Conservation (phyloP, 2,888 invertebrate genomes). For the Drosophila mercatorum region DNA sequence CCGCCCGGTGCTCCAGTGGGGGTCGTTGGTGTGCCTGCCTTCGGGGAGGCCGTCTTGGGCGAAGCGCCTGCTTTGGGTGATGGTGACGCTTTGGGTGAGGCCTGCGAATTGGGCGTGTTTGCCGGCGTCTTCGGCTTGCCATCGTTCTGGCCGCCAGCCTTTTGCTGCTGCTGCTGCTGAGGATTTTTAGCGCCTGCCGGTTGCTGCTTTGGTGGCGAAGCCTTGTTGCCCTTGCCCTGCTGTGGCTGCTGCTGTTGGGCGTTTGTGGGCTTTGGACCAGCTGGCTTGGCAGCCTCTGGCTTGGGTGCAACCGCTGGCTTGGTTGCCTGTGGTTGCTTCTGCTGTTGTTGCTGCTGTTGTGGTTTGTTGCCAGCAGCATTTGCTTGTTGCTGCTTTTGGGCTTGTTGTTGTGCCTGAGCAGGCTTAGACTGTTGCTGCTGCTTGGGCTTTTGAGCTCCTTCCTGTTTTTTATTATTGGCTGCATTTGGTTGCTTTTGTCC, state of each 20-base stretch:
- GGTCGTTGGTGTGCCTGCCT: constrained; percentile 51
- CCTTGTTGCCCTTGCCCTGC: constrained; percentile 55
- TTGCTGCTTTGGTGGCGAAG: constrained; percentile 56
- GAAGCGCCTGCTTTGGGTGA: constrained; percentile 83
- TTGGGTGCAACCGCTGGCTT: constrained; percentile 46
- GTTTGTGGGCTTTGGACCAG: constrained; percentile 28
- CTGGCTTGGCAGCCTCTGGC: constrained; percentile 40
- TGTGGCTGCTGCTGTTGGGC: constrained; percentile 51
- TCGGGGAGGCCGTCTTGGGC: constrained; percentile 61
- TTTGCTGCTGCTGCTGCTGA: constrained; percentile 30
- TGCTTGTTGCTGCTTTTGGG: constrained; percentile 26
- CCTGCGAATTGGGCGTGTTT: constrained; percentile 43
- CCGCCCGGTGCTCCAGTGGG: constrained; percentile 29
- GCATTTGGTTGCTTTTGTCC: constrained; percentile 33
- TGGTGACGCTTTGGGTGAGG: constrained; percentile 83
- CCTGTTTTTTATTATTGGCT: constrained; percentile 53
- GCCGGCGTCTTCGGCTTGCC: constrained; percentile 70
- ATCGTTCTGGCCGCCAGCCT: constrained; percentile 25
- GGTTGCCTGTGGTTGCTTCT: constrained; percentile 37
- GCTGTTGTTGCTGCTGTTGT: constrained; percentile 29
- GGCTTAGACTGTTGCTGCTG: constrained; percentile 27
- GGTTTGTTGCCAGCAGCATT: constrained; percentile 26
- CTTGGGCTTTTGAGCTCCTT: constrained; percentile 31
- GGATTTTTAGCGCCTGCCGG: constrained; percentile 22
- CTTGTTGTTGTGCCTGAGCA: constrained; percentile 26